Base-by-base conservation (phyloP, 2,797 vertebrate species). In the Lates japonicus region DNA sequence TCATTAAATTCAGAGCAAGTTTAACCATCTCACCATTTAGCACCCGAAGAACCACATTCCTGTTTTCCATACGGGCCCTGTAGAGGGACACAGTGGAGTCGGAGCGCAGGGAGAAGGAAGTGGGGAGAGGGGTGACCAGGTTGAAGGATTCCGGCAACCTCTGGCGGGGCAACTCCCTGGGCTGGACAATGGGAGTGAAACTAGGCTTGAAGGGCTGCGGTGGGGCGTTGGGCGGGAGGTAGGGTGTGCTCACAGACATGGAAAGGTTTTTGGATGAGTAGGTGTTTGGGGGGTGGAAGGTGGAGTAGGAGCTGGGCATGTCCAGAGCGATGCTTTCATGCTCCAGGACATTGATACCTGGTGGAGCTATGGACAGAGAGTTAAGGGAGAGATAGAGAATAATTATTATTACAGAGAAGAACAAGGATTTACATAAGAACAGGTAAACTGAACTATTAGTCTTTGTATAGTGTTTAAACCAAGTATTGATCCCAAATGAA, bases 111-210 rank as follows among this genome's bases (percentile, higher is more conserved):
- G 94, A 94, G 91, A 95, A 96, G 59, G 92, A 71, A 0, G 37
- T 22, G 5, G 92, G 90, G 29, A 96, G 90, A 8, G 93, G 79
- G 2, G 89, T 74, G 54, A 96, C 95, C 88, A 93, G 81, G 61
- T 96, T 95, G 82, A 96, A 96, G 70, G 94, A 93, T 86, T 96
- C 95, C 0, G 96, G 96, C 64, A 96, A 83, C 81, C 95, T 92
- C 90, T 95, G 93, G 11, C 92, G 93, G 7, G 95, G 95, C 60
- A 95, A 25, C 68, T 96, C 95, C 59, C 90, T 86, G 48, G 93
- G 91, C 87, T 93, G 92, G 33, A 74, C 73, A 1, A 89, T 51
- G 37, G 91, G 88, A 7, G 31, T 69, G 83, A 90, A 93, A 67
- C 17, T 78, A 52, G 81, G 75, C 1, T 59, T 70, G 37, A 68